Evolutionary conservation across 37 sponge, comb jelly and placozoan genomes (phyloP).

Genomic region (Hormiphora californensis): DNA sequence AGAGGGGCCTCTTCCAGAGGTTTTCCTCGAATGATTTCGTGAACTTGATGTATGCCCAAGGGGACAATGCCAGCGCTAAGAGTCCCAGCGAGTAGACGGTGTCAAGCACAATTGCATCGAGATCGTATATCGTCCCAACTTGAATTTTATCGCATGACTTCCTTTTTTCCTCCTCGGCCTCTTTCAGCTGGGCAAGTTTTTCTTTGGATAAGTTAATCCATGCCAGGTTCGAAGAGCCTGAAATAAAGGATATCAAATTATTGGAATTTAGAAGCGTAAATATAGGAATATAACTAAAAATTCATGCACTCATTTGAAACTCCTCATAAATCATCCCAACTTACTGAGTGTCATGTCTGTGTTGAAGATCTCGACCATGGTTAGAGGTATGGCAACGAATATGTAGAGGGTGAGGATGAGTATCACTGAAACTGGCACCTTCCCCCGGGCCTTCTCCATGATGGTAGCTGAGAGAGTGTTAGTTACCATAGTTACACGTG

Average conservation of each 20-base stretch:
- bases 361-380: not conserved
- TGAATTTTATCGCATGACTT: conserved; percentile 3
- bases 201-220: not conserved
- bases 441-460: not conserved
- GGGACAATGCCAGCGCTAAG: not conserved
- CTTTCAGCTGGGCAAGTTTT: not conserved
- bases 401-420: conserved; percentile 26
- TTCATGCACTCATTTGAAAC: too few species aligned
- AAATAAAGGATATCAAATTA: too few species aligned
- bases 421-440: conserved; percentile 23
- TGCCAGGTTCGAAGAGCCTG: too few species aligned
- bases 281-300: too few species aligned
- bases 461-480: conserved; percentile 8
- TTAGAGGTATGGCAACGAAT: conserved; percentile 19
- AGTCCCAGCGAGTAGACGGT: not conserved
- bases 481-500: too few species aligned
- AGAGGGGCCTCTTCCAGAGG: conserved; percentile 1
- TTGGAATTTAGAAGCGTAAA: too few species aligned
- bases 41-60: conserved; percentile 52
- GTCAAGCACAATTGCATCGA: not conserved
- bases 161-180: not conserved
- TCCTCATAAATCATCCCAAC: too few species aligned
- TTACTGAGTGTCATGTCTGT: too few species aligned
- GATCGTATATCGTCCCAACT: not conserved
- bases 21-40: conserved; percentile 49